Evolutionary conservation across 2,797 vertebrate species (phyloP).

Genomic region (Gila robusta): DNA sequence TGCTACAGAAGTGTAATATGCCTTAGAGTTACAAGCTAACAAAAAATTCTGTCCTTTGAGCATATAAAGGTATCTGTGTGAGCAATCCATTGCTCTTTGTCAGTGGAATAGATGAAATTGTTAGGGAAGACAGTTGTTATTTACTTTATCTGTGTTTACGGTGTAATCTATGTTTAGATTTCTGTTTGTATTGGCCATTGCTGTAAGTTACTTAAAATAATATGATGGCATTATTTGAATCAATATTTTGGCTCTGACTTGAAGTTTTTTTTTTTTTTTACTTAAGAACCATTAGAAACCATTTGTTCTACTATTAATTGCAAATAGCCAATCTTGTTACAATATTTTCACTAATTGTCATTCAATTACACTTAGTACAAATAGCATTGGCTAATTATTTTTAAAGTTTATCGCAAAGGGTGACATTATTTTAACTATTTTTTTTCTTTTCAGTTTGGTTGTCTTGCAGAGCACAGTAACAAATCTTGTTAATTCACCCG

Average conservation of each 20-base stretch:
- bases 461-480: not conserved
- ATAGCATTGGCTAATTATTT: not conserved
- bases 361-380: not conserved
- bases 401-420: not conserved
- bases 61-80: not conserved
- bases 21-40: slow-evolving; percentile 26
- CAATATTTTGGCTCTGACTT: not conserved
- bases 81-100: not conserved
- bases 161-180: not conserved
- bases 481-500: not conserved
- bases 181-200: not conserved
- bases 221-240: not conserved
- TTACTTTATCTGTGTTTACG: not conserved
- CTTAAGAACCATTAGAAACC: not conserved
- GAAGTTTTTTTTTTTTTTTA: not conserved
- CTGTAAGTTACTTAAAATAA: not conserved
- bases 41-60: not conserved
- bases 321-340: not conserved
- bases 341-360: not conserved
- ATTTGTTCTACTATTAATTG: not conserved
- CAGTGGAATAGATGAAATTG: not conserved
- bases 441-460: not conserved
- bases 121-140: slow-evolving; percentile 5
- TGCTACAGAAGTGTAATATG: slow-evolving; percentile 27
- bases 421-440: not conserved